Evolutionary conservation across 2,888 invertebrate species (phyloP), one percentile per base, ranked within the genome.

Genomic region (Pocota personata): DNA sequence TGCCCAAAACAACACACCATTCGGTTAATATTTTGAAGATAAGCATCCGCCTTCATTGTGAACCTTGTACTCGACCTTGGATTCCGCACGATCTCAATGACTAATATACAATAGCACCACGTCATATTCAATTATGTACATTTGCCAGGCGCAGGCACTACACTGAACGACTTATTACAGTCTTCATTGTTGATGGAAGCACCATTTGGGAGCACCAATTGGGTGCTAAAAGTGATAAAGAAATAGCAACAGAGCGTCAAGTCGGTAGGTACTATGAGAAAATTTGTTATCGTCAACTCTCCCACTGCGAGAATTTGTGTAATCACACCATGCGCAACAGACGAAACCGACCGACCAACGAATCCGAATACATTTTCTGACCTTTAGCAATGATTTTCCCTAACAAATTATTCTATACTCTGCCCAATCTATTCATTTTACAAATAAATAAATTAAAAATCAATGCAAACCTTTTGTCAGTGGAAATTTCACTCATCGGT

Each of bases 51-150:
- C 67, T 64, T 46, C 64, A 19, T 16, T 32, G 24, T 64, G 52
- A 50, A 75, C 84, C 71, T 76, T 84, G 84, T 46, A 80, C 75
- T 66, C 57, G 71, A 71, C 84, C 79, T 80, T 84, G 80, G 12
- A 57, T 58, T 21, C 14, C n/a, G 21, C 35, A 21, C 19, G 35
- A 55, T 73, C 67, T 67, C 55, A 58, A 46, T 84, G 84, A 84
- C 75, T 84, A 80, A 84, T 67, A 24, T 32, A 60, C 40, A 32
- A 40, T 8, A 40, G 4, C 27, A 71, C 66, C 67, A 71, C 84
- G 75, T 80, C 84, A 84, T 40, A 58, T 32, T 27, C 48, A 55
- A 21, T 16, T 64, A 60, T 72, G 50, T 76, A 71, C 62, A n/a
- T 50, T 58, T 82, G 16, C 21, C n/a, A n/a, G n/a, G n/a, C n/a